phyloP scores from a whole-genome alignment of 2,113 vertebrate species.

The Xyliphius kryptos region DNA sequence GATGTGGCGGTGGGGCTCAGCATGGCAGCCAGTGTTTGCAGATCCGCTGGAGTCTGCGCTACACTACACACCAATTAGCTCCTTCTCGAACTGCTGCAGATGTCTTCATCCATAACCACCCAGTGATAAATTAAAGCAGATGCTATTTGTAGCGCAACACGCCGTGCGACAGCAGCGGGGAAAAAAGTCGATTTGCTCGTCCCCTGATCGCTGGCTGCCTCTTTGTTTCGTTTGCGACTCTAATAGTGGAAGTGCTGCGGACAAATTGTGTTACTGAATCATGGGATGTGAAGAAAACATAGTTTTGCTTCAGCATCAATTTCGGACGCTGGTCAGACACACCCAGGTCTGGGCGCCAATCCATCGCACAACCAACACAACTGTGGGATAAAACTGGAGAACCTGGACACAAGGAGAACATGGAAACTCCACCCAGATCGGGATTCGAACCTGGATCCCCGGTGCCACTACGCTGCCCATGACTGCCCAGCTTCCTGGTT shows the following conservation, averaged over 20 bases:
- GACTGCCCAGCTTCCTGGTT: no score
- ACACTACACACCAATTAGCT: constrained; percentile 40
- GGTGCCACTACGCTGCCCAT: no score
- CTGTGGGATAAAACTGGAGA: no score
- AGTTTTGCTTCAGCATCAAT: no score
- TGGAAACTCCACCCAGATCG: no score
- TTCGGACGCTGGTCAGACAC: no score
- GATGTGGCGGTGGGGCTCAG: constrained; percentile 29
- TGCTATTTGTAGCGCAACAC: constrained; percentile 41
- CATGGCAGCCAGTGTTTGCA: constrained; percentile 28
- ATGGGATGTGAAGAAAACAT: not conserved
- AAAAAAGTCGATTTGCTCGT: constrained; percentile 28
- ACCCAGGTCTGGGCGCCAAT: no score
- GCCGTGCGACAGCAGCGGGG: constrained; percentile 30
- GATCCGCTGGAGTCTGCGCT: constrained; percentile 35
- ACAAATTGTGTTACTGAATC: constrained; percentile 4
- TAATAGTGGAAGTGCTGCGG: constrained; percentile 5
- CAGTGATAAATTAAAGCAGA: constrained; percentile 42
- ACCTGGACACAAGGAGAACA: no score
- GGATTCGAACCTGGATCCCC: no score
- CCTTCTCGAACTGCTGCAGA: constrained; percentile 38
- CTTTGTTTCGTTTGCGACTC: constrained; percentile 28
- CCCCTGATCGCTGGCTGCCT: constrained; percentile 21
- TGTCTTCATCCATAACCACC: constrained; percentile 42
- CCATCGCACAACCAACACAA: no score